Percentiles rank a stretch among this genome's conserved stretches.
Conservation (phyloP, 1,140 invertebrate genomes). For the Cotesia vestalis region DNA sequence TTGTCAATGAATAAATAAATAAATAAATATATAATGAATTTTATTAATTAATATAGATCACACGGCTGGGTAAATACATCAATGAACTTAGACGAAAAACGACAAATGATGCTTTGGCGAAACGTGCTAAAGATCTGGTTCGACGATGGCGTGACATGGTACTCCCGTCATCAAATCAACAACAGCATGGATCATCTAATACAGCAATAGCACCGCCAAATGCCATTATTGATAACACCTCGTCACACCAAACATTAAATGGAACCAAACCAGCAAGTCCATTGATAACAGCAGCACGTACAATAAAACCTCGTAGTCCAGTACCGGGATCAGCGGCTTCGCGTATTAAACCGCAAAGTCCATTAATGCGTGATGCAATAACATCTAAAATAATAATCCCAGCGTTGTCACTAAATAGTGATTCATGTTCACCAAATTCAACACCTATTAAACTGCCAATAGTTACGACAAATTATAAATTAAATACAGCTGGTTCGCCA, state of each 20-base stretch:
- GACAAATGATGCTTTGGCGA: conserved; percentile 81
- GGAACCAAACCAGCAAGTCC: conserved; percentile 59
- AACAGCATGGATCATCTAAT: conserved; percentile 53
- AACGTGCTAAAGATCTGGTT: conserved; percentile 88
- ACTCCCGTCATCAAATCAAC: conserved; percentile 67
- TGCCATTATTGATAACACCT: conserved; percentile 36
- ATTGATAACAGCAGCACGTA: conserved; percentile 46
- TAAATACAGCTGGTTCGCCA: conserved; percentile 50
- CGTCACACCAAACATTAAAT: conserved; percentile 49
- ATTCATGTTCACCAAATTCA: conserved; percentile 60
- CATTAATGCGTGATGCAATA: conserved; percentile 54
- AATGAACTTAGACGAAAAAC: conserved; percentile 90
- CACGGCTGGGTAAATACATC: conserved; percentile 92
- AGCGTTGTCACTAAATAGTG: conserved; percentile 56
- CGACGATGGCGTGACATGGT: conserved; percentile 89
- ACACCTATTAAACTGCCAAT: conserved; percentile 53
- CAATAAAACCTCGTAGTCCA: conserved; percentile 58
- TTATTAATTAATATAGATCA: conserved; percentile 64
- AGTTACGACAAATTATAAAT: conserved; percentile 52
- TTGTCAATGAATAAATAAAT: too few relatives aligned
- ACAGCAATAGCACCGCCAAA: conserved; percentile 49
- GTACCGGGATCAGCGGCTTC: conserved; percentile 53
- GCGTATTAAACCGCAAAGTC: conserved; percentile 60
- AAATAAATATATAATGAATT: too few relatives aligned
- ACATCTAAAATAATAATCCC: conserved; percentile 60